Percentiles rank a stretch among this genome's conserved stretches.
Evolutionary conservation across 2,797 vertebrate species (phyloP).

Genomic region (Enteromius argenteus): DNA sequence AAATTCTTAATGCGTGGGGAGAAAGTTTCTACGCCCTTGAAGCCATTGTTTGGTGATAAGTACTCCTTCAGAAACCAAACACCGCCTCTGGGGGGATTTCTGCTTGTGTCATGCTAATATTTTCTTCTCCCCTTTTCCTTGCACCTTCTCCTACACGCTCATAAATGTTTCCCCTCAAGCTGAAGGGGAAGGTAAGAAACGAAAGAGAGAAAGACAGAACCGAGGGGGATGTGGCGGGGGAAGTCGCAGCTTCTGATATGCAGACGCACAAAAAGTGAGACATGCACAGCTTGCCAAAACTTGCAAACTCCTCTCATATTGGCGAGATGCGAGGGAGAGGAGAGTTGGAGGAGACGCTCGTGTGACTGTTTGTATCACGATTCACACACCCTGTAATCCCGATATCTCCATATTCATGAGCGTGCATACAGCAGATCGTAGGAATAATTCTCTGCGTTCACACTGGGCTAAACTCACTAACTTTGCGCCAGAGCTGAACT

Average conservation of each 20-base stretch:
- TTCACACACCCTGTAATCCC: slow-evolving; percentile 61
- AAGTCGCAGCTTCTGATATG: slow-evolving; percentile 29
- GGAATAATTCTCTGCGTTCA: slow-evolving; percentile 71
- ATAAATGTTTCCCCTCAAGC: slow-evolving; percentile 75
- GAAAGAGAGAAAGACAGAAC: slow-evolving; percentile 19
- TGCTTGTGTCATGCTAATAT: slow-evolving; percentile 77
- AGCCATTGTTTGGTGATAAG: slow-evolving; percentile 73
- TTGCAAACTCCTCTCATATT: slow-evolving; percentile 23
- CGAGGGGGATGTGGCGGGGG: background rate
- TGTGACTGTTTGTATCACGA: slow-evolving; percentile 38
- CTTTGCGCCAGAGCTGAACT: slow-evolving; percentile 13
- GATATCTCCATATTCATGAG: slow-evolving; percentile 79
- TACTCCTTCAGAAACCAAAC: slow-evolving; percentile 75
- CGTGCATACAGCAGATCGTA: slow-evolving; percentile 57
- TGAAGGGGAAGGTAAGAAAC: slow-evolving; percentile 28
- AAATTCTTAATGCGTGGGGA: slow-evolving; percentile 67
- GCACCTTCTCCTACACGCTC: slow-evolving; percentile 70
- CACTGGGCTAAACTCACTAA: slow-evolving; percentile 60
- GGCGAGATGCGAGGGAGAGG: slow-evolving; percentile 14
- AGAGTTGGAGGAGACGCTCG: slow-evolving; percentile 2
- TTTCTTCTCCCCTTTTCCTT: slow-evolving; percentile 64
- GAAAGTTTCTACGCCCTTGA: slow-evolving; percentile 63
- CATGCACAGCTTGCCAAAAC: slow-evolving; percentile 25
- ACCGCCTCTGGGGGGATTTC: slow-evolving; percentile 71
- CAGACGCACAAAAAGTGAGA: slow-evolving; percentile 22